A percentile compares a stretch with the other conserved stretches of the same genome.
Evolutionary conservation across 2,888 invertebrate genomes (phyloP).

Genomic region (Matsumyia berberina): DNA sequence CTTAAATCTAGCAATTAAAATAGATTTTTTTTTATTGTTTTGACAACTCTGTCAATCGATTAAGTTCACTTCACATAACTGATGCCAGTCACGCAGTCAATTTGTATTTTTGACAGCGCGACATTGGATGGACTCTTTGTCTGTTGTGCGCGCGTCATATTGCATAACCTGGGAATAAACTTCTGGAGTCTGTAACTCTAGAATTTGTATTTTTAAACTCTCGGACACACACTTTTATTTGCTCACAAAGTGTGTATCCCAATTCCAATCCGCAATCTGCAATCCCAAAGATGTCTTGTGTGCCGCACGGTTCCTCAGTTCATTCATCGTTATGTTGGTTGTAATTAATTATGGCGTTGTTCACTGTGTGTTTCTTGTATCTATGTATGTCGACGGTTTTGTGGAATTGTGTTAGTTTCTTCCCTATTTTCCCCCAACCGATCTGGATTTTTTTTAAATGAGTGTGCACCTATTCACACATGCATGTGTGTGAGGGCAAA

Average conservation of each 20-base stretch:
- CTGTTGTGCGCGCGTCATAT: neutral
- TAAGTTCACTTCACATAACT: too few species aligned
- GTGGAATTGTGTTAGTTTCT: neutral
- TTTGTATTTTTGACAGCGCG: neutral
- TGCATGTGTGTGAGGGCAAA: neutral
- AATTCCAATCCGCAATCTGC: too few species aligned
- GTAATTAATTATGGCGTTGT: neutral
- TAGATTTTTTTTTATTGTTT: neutral
- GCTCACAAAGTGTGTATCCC: conserved; percentile 1
- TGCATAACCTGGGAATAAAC: neutral
- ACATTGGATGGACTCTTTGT: neutral
- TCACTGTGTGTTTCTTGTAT: neutral
- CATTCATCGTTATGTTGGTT: conserved; percentile 21
- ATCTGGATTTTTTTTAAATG: conserved; percentile 6
- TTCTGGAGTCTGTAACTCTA: neutral
- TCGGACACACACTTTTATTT: neutral
- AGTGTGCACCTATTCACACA: neutral
- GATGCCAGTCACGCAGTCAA: too few species aligned
- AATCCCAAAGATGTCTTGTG: too few species aligned
- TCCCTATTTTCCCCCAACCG: neutral
- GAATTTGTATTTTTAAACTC: conserved; percentile 7
- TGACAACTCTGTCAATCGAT: neutral
- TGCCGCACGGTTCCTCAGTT: neutral
- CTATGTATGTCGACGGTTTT: neutral
- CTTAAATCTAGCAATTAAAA: conserved; percentile 5